Conservation (phyloP, 2,113 vertebrate species). For the Rhinoptilus africanus region DNA sequence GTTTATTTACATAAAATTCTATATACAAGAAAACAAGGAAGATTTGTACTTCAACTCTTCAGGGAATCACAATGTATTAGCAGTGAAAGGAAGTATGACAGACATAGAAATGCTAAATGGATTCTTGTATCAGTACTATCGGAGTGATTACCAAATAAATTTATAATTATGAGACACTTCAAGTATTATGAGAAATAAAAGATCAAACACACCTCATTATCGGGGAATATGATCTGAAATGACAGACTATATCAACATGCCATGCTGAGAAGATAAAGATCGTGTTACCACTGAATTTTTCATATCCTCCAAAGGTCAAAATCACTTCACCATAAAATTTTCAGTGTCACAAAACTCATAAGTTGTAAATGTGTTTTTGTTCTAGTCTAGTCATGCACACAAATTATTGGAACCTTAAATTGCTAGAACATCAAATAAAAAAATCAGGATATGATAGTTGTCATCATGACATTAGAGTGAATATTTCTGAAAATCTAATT, state of each 20-base stretch:
- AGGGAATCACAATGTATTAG: fast-evolving
- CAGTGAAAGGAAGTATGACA: neutral
- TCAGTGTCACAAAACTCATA: constrained; percentile 54
- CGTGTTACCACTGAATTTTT: constrained; percentile 60
- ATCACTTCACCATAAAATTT: constrained; percentile 59
- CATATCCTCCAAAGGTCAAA: constrained; percentile 69
- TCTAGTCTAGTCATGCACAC: constrained; percentile 46
- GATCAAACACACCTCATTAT: constrained; percentile 59
- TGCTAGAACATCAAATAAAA: constrained; percentile 47
- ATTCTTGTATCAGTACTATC: neutral
- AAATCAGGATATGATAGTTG: constrained; percentile 21
- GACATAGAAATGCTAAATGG: neutral
- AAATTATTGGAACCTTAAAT: constrained; percentile 51
- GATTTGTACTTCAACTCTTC: neutral
- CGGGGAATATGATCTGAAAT: constrained; percentile 4
- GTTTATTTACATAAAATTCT: neutral
- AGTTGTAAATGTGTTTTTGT: constrained; percentile 50
- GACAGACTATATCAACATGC: constrained; percentile 22
- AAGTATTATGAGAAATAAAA: constrained; percentile 38
- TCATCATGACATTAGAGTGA: constrained; percentile 19
- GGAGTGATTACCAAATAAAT: constrained; percentile 47
- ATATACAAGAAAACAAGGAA: neutral
- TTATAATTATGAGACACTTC: constrained; percentile 41
- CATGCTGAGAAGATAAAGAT: constrained; percentile 58
- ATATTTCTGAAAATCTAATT: constrained; percentile 55